Evolutionary conservation across 2,797 vertebrate species (phyloP), one percentile per base, ranked within the genome.

Genomic region (Eulemur coronatus): DNA sequence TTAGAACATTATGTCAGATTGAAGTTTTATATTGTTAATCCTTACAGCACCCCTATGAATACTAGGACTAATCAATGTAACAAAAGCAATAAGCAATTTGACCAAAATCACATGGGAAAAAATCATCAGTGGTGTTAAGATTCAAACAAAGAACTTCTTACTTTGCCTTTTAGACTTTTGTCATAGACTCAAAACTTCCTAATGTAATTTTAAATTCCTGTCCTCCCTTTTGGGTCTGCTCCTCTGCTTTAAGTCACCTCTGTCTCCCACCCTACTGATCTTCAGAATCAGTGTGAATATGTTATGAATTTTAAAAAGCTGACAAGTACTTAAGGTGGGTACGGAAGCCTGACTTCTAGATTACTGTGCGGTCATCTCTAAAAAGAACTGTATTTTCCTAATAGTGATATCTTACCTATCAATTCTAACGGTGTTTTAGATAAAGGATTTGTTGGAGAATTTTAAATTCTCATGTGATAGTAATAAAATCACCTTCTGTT

Each of bases 331-430:
- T 48, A 43, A 43, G 55, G 11, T 50, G 15, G 7, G 11, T 33
- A 82, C 35, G 2, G 0, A 95, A 63, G 33, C 9, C 72, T 48
- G 52, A 70, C 55, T 38, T 96, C 59, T 43, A 24, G 33, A 28
- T 46, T 67, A 41, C 76, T 84, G 28, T 46, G 48, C 7, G 48
- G 17, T 9, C 18, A 38, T 65, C 41, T 84, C 75, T 65, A 86
- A 89, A 63, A 82, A 72, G 22, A 84, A 57, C 1, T 75, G 7
- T 84, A 75, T 84, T 90, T 89, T 87, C 52, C 61, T 88, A 82
- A 94, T n/a, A 91, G 48, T 63, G 73, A 81, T 91, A 87, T 94
- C 75, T 94, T 95, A 82, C 35, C 28, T 73, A 38, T 57, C 22
- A 43, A 38, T 67, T 41, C 30, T 78, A 41, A 69, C 20, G n/a